Base-by-base conservation (phyloP, 2,797 vertebrate genomes). In the Sciurus carolinensis region DNA sequence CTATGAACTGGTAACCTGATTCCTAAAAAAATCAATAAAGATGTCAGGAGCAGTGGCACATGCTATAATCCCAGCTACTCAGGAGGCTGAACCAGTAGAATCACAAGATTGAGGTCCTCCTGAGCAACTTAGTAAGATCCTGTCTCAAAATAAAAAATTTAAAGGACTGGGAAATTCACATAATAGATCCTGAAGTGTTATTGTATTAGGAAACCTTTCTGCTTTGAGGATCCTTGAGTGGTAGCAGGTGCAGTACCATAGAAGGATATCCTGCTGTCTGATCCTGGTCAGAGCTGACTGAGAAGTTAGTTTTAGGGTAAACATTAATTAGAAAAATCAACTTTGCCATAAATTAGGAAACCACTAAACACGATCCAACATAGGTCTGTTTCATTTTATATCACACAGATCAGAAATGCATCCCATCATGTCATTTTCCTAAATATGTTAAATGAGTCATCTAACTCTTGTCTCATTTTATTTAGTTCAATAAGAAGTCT, bases 381-480 rank as follows among this genome's bases (percentile, higher is more conserved):
- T 24, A 88, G 42, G 72, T 73, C 28, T 84, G 7, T 77, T 95
- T 95, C 22, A 75, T 87, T 97, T 97, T 90, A 52, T 85, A 76
- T 85, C 86, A 90, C 59, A 84, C 64, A 85, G 42, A 96, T 87
- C 83, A 93, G 76, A 90, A 95, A 86, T 84, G 67, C 22, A 67
- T 50, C 94, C n/a, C 79, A 57, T 69, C 50, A 80, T 93, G 76
- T 71, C 67, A 82, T 93, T 95, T 96, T 91, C 82, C 80, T 95
- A 86, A 96, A 95, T 33, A 73, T 36, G 80, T 90, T 85, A 91
- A 90, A 92, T 95, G 57, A 93, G 54, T 94, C 90, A 76, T 80
- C 62, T 92, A 89, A 91, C 28, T 73, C 89, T 85, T 96, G 66
- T 95, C 88, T 90, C 59, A 80, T 64, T 94, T 96, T 94, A 90